phyloP scores from a whole-genome alignment of 2,113 vertebrate species.

The Gallinago paraguaiae region DNA sequence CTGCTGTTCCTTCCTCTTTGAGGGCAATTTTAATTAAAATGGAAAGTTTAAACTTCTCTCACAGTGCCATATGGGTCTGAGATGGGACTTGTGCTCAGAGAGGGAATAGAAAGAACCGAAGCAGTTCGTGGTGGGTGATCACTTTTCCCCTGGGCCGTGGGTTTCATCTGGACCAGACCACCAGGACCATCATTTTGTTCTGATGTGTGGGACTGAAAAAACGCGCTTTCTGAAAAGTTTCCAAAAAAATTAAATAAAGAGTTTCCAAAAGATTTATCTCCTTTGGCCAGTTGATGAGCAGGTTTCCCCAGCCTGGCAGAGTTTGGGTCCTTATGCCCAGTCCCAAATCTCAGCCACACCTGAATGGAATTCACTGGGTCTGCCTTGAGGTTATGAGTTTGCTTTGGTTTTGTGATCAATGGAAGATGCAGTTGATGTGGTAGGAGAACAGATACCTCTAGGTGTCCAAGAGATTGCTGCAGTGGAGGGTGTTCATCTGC shows the following conservation, averaged over 20 bases:
- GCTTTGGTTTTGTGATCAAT: neutral
- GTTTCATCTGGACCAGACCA: neutral
- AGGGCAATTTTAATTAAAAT: neutral
- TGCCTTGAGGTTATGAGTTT: accelerated
- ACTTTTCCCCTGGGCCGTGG: neutral
- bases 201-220: too few relatives aligned
- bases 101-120: accelerated
- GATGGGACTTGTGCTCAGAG: neutral
- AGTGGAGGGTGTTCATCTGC: neutral
- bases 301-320: neutral
- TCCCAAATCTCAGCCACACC: neutral
- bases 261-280: neutral
- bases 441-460: neutral
- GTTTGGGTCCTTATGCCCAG: neutral
- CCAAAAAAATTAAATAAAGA: neutral
- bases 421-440: neutral
- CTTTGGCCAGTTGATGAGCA: neutral
- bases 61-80: accelerated
- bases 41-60: neutral
- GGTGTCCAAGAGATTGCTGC: neutral
- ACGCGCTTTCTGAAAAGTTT: neutral
- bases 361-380: neutral
- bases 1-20: neutral
- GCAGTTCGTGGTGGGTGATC: accelerated
- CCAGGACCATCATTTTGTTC: neutral